Evolutionary conservation across 2,797 vertebrate species (phyloP).

Genomic region (Somateria mollissima): DNA sequence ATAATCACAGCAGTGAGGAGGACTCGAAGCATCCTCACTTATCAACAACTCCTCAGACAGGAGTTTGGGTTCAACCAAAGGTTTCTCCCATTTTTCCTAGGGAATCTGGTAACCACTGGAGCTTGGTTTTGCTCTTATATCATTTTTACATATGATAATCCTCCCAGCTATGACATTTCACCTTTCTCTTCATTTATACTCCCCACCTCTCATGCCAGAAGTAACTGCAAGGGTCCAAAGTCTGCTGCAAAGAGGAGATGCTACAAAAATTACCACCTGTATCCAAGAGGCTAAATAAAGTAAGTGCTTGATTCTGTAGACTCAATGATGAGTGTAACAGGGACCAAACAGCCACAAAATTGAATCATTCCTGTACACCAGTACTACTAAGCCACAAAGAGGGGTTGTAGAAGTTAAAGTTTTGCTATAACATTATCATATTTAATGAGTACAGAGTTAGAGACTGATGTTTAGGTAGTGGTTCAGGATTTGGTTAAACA

Average conservation of each 20-base stretch:
- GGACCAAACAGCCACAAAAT: neutral
- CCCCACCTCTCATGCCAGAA: neutral
- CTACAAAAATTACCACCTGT: neutral
- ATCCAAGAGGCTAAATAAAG: neutral
- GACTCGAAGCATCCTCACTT: neutral
- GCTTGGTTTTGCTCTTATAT: neutral
- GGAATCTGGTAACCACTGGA: neutral
- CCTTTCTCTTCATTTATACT: neutral
- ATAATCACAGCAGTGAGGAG: neutral
- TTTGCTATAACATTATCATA: neutral
- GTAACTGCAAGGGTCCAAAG: neutral
- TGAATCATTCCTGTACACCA: neutral
- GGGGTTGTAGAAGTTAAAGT: neutral
- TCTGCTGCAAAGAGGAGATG: neutral
- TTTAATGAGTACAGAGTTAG: neutral
- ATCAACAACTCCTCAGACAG: neutral
- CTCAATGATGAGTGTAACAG: neutral
- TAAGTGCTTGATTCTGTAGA: neutral
- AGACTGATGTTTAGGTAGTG: neutral
- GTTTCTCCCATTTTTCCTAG: neutral
- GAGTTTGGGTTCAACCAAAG: neutral
- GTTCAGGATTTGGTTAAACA: neutral
- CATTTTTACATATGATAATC: accelerated
- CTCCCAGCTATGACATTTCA: neutral
- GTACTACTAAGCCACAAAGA: neutral